Percentiles rank a stretch among this genome's conserved stretches.
phyloP scores from a whole-genome alignment of 2,888 invertebrate genomes.

The Labia minor region DNA sequence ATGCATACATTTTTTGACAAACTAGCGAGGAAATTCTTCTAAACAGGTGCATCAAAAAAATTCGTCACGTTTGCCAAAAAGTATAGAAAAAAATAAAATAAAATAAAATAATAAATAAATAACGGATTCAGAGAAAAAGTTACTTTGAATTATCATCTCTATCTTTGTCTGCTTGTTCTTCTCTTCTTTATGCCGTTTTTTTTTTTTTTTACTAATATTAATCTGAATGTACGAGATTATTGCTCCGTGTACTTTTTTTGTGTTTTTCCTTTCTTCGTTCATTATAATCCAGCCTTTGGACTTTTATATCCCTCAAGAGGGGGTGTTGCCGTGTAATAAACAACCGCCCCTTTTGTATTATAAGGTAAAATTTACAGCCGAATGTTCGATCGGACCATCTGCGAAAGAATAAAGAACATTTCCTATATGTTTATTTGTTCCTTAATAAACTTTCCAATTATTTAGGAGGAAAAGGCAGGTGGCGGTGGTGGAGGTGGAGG shows the following conservation, averaged over 20 bases:
- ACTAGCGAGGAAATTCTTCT: neutral
- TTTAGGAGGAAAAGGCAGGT: neutral
- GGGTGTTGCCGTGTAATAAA: slow-evolving; percentile 6
- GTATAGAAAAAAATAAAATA: too few species aligned
- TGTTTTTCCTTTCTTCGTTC: neutral
- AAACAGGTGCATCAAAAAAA: neutral
- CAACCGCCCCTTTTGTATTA: neutral
- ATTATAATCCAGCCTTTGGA: neutral
- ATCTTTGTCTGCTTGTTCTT: too few species aligned
- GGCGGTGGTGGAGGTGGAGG: neutral
- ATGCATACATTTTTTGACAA: slow-evolving; percentile 8
- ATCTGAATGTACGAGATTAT: too few species aligned
- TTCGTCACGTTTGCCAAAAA: too few species aligned
- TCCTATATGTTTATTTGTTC: slow-evolving; percentile 13
- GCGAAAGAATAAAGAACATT: slow-evolving; percentile 13
- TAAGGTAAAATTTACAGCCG: slow-evolving; percentile 13
- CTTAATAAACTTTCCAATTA: slow-evolving; percentile 5
- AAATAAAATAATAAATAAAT: too few species aligned
- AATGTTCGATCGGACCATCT: neutral
- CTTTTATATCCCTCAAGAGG: slow-evolving; percentile 1
- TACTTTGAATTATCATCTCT: too few species aligned
- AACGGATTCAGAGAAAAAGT: too few species aligned
- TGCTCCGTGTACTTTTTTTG: too few species aligned
- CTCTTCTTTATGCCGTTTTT: too few species aligned
- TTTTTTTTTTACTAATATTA: too few species aligned